phyloP scores from a whole-genome alignment of 2,797 vertebrate species.

The Lagocephalus sceleratus region DNA sequence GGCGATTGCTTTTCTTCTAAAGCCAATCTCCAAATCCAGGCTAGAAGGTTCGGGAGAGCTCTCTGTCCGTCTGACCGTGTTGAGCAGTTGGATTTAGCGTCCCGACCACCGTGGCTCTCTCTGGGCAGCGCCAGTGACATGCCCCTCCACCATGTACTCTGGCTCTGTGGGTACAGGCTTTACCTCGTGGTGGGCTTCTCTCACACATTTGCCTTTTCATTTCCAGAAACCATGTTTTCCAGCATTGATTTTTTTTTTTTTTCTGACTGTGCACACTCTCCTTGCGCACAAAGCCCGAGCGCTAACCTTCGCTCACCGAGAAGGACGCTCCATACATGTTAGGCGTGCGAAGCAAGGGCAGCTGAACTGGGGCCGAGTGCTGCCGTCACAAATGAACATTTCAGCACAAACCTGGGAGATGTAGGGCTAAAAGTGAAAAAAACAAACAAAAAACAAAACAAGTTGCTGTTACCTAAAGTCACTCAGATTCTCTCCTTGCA shows the following conservation, averaged over 20 bases:
- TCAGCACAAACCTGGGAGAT: slow-evolving; percentile 47
- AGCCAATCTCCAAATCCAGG: slow-evolving; percentile 13
- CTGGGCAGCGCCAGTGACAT: slow-evolving; percentile 44
- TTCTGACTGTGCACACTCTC: slow-evolving; percentile 23
- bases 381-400: slow-evolving; percentile 32
- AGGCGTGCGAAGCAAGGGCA: slow-evolving; percentile 43
- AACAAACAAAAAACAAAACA: slow-evolving; percentile 1
- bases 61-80: slow-evolving; percentile 5
- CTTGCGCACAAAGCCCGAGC: slow-evolving; percentile 16
- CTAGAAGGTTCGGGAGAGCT: slow-evolving; percentile 15
- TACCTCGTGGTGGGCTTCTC: slow-evolving; percentile 51
- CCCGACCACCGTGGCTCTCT: slow-evolving; percentile 46
- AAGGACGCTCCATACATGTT: slow-evolving; percentile 33
- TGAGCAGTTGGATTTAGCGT: slow-evolving; percentile 3
- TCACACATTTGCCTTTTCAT: slow-evolving; percentile 60
- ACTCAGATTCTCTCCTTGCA: slow-evolving; percentile 12
- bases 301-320: slow-evolving; percentile 6
- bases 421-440: slow-evolving; percentile 20
- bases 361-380: slow-evolving; percentile 27
- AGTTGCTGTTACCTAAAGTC: slow-evolving; percentile 16
- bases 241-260: slow-evolving; percentile 31
- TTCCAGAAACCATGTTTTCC: slow-evolving; percentile 35
- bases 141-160: slow-evolving; percentile 31
- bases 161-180: slow-evolving; percentile 73
- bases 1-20: slow-evolving; percentile 5